Conservation (phyloP, 2,113 vertebrate species). For the Garra rufa region DNA sequence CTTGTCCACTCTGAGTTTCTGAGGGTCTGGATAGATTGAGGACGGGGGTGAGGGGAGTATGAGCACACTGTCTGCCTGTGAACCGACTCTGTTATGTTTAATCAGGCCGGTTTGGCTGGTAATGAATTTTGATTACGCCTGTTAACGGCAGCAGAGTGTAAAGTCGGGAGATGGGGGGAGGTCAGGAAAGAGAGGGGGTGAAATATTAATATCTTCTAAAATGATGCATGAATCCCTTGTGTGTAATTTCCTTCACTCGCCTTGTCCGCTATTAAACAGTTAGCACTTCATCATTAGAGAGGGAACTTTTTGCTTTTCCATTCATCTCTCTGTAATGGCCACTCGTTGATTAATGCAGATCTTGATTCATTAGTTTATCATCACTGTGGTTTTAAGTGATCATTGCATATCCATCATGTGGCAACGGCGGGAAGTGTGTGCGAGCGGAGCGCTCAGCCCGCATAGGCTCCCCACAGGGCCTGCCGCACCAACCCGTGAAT, state of each 20-base stretch:
- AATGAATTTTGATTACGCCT: slow-evolving; percentile 99
- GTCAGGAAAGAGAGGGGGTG: slow-evolving; percentile 48
- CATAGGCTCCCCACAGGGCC: background rate
- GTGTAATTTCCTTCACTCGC: slow-evolving; percentile 95
- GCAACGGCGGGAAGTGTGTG: slow-evolving; percentile 51
- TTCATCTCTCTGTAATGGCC: slow-evolving; percentile 92
- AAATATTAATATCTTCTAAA: slow-evolving; percentile 99
- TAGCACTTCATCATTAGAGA: slow-evolving; percentile 99
- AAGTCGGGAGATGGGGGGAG: slow-evolving; percentile 46
- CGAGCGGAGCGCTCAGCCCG: slow-evolving; percentile 9
- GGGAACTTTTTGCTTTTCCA: slow-evolving; percentile 93
- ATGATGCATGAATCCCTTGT: slow-evolving; percentile 99
- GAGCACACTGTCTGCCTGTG: slow-evolving; percentile 64
- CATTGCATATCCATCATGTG: slow-evolving; percentile 82
- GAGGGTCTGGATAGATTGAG: slow-evolving; percentile 43
- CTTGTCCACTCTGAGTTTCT: slow-evolving; percentile 23
- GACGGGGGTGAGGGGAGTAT: slow-evolving; percentile 68
- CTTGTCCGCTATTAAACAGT: slow-evolving; percentile 98
- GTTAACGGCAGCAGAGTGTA: slow-evolving; percentile 81
- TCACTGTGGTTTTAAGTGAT: slow-evolving; percentile 97
- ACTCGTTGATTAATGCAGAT: slow-evolving; percentile 91
- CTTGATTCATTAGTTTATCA: slow-evolving; percentile 99
- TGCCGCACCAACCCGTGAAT: slow-evolving; percentile 17
- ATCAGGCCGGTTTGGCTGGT: slow-evolving; percentile 95
- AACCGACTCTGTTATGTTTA: slow-evolving; percentile 92